Base-by-base conservation (phyloP, 2,888 invertebrate species). In the Ophioninae sp. region DNA sequence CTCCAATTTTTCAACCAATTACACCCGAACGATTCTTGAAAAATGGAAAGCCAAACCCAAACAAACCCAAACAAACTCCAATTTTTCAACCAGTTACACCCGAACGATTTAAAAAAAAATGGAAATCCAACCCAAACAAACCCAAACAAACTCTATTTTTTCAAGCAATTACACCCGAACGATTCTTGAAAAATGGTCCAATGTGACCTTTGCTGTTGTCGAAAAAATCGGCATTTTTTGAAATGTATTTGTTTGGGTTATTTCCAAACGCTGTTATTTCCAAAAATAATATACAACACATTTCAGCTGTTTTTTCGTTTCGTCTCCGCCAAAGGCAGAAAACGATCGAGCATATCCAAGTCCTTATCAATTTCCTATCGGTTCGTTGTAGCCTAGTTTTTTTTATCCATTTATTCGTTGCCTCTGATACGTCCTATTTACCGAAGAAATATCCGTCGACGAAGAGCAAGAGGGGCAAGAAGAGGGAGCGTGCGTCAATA, bases 101-200 rank as follows among this genome's bases (percentile, higher is more conserved):
- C 61, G 72, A 84, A 84, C 73, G 84, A 78, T 79, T 73, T 78
- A 71, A 75, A 44, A 75, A 69, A 77, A n/a, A n/a, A n/a, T 68
- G 77, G 72, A 68, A 30, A n/a, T n/a, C n/a, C n/a, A n/a, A n/a
- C n/a, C n/a, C n/a, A n/a, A n/a, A n/a, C n/a, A n/a, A n/a, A n/a
- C n/a, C n/a, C n/a, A n/a, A n/a, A n/a, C n/a, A 81, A 81, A 73
- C 13, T 68, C 41, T 30, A 61, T 56, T 74, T 76, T 71, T 75
- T 73, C 63, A 69, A 75, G 75, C 84, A 84, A 84, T 84, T 84
- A 81, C 44, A 44, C 73, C 72, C 61, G 72, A 84, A 84, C 72
- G 84, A 81, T 79, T 73, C 81, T 84, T 78, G 75, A 79, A 44
- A 74, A 69, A 77, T 72, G 76, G 72, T n/a, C n/a, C n/a, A 68